Evolutionary conservation across 1,140 invertebrate species (phyloP).

Genomic region (Nomia melanderi): DNA sequence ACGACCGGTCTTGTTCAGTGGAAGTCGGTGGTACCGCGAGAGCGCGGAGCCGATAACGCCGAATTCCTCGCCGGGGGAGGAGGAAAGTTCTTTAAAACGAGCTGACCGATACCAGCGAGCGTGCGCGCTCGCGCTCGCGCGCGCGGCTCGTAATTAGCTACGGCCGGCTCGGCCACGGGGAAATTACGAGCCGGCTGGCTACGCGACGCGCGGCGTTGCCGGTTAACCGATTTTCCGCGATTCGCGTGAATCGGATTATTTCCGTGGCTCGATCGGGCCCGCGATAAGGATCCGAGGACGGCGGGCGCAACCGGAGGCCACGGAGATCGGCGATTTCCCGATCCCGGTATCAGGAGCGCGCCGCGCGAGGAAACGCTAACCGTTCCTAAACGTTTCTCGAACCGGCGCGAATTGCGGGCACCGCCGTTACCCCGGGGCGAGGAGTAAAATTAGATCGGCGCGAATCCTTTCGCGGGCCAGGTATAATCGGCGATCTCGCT

Average conservation of each 20-base stretch:
- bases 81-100: constrained; percentile 14
- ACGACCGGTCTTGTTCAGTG: background rate
- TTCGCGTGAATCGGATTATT: constrained; percentile 11
- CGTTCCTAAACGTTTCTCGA: constrained; percentile 65
- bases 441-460: background rate
- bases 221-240: constrained; percentile 27
- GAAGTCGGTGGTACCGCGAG: no score
- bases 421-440: background rate
- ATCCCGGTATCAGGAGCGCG: constrained; percentile 53
- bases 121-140: background rate
- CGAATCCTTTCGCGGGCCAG: background rate
- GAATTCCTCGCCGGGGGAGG: background rate
- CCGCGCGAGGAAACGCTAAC: constrained; percentile 63
- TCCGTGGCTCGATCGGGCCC: background rate
- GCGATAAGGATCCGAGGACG: constrained; percentile 19
- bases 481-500: background rate
- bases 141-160: background rate
- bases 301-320: background rate
- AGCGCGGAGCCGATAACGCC: constrained; percentile 17
- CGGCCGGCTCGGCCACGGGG: background rate
- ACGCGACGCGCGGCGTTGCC: constrained; percentile 4
- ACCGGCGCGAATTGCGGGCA: constrained; percentile 55
- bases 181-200: constrained; percentile 25
- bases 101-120: constrained; percentile 25
- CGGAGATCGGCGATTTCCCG: constrained; percentile 16